Evolutionary conservation across 2,888 invertebrate genomes (phyloP).

Genomic region (Eupithecia exiguata): DNA sequence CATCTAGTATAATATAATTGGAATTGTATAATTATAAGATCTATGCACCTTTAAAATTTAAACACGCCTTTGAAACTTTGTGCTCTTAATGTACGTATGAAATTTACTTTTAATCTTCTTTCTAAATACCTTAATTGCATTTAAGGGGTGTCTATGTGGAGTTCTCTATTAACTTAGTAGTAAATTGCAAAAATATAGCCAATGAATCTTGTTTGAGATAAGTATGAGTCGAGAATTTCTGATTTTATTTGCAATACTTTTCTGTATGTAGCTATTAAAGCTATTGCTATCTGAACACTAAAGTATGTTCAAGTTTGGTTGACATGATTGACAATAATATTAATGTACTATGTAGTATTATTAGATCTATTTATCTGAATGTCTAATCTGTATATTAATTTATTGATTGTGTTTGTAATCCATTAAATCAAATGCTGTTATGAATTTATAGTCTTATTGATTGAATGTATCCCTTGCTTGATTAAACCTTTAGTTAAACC

Average conservation of each 20-base stretch:
- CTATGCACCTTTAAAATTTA: slow-evolving; percentile 38
- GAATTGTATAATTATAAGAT: slow-evolving; percentile 25
- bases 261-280: neutral
- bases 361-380: slow-evolving; percentile 57
- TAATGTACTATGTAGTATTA: slow-evolving; percentile 71
- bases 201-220: neutral
- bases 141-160: slow-evolving; percentile 14
- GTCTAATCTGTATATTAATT: slow-evolving; percentile 67
- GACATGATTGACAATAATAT: slow-evolving; percentile 81
- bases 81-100: slow-evolving; percentile 7
- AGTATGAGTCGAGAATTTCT: neutral
- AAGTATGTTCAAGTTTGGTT: slow-evolving; percentile 65
- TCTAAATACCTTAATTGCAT: slow-evolving; percentile 23
- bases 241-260: neutral
- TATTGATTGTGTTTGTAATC: slow-evolving; percentile 79
- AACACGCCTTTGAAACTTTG: slow-evolving; percentile 29
- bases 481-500: too few relatives aligned
- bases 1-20: slow-evolving; percentile 16
- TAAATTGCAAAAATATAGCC: neutral
- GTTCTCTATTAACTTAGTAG: neutral
- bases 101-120: neutral
- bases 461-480: too few relatives aligned
- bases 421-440: slow-evolving; percentile 77
- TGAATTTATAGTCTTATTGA: slow-evolving; percentile 23
- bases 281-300: slow-evolving; percentile 6